These are phyloP conservation scores for Meloidogyne chitwoodi DNA, from an alignment of 1,140 invertebrate species.

Conservation along the genomic window DNA sequence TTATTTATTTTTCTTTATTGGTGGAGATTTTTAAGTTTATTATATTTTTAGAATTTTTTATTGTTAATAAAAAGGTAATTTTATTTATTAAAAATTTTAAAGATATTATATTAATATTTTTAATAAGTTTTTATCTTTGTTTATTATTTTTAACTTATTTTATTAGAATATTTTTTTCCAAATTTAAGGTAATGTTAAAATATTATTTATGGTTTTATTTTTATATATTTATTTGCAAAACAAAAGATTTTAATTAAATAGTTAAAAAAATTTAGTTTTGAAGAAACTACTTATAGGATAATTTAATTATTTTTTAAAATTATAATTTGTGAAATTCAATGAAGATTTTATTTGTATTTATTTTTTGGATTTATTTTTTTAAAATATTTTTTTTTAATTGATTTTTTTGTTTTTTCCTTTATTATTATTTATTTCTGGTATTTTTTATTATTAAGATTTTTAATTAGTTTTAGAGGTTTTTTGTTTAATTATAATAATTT, in stretches of 20 bases:
- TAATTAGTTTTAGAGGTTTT: background rate
- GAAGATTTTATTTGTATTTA: background rate
- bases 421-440: too few species aligned
- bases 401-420: too few species aligned
- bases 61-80: too few species aligned
- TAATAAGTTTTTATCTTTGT: too few species aligned
- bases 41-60: too few species aligned
- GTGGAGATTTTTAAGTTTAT: background rate
- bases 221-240: background rate
- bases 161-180: background rate
- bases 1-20: conserved; percentile 68
- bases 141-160: too few species aligned
- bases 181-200: background rate
- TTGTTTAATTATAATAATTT: background rate
- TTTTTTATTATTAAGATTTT: background rate
- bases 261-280: background rate
- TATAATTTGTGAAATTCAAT: background rate
- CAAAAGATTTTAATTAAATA: background rate
- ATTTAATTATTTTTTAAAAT: background rate
- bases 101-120: too few species aligned
- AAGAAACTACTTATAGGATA: background rate
- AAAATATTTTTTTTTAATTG: too few species aligned
- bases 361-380: background rate
- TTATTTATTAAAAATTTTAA: too few species aligned
- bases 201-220: background rate